Conservation (phyloP, 2,113 vertebrate genomes). For the Monopterus albus region DNA sequence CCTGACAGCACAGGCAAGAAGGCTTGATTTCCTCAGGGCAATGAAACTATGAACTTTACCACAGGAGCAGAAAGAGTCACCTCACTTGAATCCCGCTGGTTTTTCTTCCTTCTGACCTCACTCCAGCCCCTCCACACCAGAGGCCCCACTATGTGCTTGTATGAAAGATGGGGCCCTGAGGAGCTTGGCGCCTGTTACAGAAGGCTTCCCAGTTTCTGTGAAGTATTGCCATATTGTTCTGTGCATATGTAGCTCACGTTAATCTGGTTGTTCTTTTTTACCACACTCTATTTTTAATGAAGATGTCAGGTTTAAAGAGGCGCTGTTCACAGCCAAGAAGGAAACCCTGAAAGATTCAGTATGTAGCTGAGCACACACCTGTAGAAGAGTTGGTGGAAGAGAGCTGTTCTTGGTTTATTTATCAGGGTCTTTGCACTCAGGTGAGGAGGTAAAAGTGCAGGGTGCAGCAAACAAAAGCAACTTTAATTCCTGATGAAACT, state of each 20-base stretch:
- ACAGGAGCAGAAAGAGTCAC: constrained; percentile 35
- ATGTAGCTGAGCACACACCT: background rate
- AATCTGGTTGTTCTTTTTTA: constrained; percentile 47
- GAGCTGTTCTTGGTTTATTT: background rate
- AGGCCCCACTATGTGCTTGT: constrained; percentile 58
- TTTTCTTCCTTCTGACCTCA: constrained; percentile 66
- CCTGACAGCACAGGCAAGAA: constrained; percentile 27
- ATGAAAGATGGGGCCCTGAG: constrained; percentile 64
- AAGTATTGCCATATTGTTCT: constrained; percentile 71
- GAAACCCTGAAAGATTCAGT: background rate
- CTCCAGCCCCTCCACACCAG: constrained; percentile 44
- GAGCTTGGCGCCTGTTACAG: constrained; percentile 52
- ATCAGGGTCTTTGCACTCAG: background rate
- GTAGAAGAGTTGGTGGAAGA: background rate
- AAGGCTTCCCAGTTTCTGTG: constrained; percentile 59
- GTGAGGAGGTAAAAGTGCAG: background rate
- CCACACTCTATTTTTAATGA: constrained; percentile 26
- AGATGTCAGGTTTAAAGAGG: constrained; percentile 35
- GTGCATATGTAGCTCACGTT: constrained; percentile 40
- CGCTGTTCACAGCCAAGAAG: constrained; percentile 12
- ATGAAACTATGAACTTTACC: constrained; percentile 46
- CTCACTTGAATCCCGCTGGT: constrained; percentile 44
- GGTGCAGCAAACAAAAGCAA: too few relatives aligned
- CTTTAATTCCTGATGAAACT: too few relatives aligned
- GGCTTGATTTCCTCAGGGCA: constrained; percentile 46